phyloP scores from a whole-genome alignment of 2,797 vertebrate genomes.

The Neopelma chrysocephalum region DNA sequence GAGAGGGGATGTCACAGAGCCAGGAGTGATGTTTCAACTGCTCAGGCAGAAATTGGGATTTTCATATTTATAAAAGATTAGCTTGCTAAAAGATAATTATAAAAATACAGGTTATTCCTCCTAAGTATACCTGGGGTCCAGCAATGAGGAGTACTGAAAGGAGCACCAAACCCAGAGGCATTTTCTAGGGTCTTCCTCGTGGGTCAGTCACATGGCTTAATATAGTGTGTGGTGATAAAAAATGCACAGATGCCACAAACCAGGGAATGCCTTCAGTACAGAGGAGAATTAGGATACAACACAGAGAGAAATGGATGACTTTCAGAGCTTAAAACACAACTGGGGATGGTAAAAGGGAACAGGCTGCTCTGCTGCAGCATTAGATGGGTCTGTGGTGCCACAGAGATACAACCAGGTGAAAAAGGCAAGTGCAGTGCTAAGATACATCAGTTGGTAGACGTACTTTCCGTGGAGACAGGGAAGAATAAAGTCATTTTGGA shows the following conservation, averaged over 20 bases:
- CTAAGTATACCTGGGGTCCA: neutral
- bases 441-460: rapidly evolving
- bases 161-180: neutral
- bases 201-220: neutral
- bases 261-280: neutral
- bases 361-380: neutral
- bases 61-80: neutral
- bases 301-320: neutral
- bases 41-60: neutral
- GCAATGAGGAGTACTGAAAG: neutral
- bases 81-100: neutral
- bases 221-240: neutral
- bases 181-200: neutral
- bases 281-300: neutral
- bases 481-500: neutral
- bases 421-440: neutral
- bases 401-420: neutral
- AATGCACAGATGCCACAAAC: neutral
- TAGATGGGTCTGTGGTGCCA: neutral
- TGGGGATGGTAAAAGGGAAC: neutral
- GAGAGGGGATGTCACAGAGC: rapidly evolving
- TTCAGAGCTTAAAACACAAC: neutral
- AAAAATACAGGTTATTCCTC: neutral
- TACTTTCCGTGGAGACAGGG: neutral
- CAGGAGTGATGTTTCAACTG: neutral